These are phyloP conservation scores for Anastatus disparis DNA, from an alignment of 1,140 invertebrate genomes.

Conservation along the genomic window DNA sequence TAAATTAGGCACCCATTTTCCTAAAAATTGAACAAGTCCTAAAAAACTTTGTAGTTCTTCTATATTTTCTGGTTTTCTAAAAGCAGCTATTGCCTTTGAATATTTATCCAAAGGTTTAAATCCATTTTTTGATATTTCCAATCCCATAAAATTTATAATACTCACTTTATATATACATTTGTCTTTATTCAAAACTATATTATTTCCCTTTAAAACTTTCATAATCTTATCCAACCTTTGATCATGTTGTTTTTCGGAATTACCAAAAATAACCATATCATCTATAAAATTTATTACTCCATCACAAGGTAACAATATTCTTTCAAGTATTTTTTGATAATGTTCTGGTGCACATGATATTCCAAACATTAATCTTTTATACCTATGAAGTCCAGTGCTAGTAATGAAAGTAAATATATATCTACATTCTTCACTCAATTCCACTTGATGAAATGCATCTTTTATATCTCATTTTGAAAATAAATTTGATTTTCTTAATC, in stretches of 20 bases:
- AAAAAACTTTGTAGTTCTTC: slow-evolving; percentile 53
- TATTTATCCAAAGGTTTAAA: slow-evolving; percentile 44
- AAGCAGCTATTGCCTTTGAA: slow-evolving; percentile 40
- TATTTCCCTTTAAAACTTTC: not conserved
- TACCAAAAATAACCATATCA: slow-evolving; percentile 10
- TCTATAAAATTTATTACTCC: slow-evolving; percentile 3
- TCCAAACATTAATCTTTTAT: slow-evolving; percentile 47
- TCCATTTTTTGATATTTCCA: slow-evolving; percentile 44
- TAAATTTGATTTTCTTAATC: slow-evolving; percentile 45
- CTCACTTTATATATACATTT: slow-evolving; percentile 40
- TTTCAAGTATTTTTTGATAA: slow-evolving; percentile 45
- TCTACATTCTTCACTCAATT: slow-evolving; percentile 42
- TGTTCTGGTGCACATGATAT: slow-evolving; percentile 45
- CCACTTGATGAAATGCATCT: slow-evolving; percentile 51
- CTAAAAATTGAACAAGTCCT: slow-evolving; percentile 51
- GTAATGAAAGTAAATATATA: slow-evolving; percentile 45
- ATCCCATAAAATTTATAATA: slow-evolving; percentile 48
- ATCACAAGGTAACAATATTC: slow-evolving; percentile 35
- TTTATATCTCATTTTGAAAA: slow-evolving; percentile 50
- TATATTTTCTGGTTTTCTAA: slow-evolving; percentile 39
- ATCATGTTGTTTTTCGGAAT: not conserved
- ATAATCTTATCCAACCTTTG: not conserved
- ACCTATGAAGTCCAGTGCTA: slow-evolving; percentile 48
- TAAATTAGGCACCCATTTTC: slow-evolving; percentile 53
- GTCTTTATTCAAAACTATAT: not conserved